Evolutionary conservation across 2,113 vertebrate genomes (phyloP).

Genomic region (Cheilinus undulatus): DNA sequence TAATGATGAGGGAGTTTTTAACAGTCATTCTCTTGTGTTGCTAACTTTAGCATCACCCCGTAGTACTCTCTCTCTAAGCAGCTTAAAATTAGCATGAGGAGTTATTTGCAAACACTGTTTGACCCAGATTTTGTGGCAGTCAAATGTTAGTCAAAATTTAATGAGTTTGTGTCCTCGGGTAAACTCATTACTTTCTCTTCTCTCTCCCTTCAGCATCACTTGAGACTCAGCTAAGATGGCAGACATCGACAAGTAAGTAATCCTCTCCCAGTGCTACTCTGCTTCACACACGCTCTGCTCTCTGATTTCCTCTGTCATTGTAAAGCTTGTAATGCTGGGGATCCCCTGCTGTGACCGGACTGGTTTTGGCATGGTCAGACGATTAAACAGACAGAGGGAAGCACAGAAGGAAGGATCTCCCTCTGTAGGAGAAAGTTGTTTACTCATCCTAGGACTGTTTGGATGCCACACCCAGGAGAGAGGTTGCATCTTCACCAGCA

Average conservation of each 20-base stretch:
- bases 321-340: too few relatives aligned
- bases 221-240: constrained; percentile 87
- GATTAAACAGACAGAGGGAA: not conserved
- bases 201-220: constrained; percentile 64
- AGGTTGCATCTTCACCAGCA: not conserved
- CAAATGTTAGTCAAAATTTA: not conserved
- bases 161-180: not conserved
- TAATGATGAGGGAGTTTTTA: not conserved
- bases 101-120: constrained; percentile 18
- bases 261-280: not conserved
- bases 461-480: not conserved
- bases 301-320: not conserved
- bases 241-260: constrained; percentile 97
- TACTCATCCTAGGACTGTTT: not conserved
- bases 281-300: not conserved
- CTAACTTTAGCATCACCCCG: constrained; percentile 6
- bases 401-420: not conserved
- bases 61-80: constrained; percentile 5
- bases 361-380: not conserved
- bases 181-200: constrained; percentile 13
- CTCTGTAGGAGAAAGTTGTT: not conserved
- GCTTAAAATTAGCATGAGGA: not conserved
- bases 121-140: constrained; percentile 19
- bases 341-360: constrained; percentile 4
- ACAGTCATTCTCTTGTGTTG: not conserved